These are phyloP conservation scores for Gnatocerus cornutus DNA, from an alignment of 2,888 invertebrate genomes.

Conservation along the genomic window DNA sequence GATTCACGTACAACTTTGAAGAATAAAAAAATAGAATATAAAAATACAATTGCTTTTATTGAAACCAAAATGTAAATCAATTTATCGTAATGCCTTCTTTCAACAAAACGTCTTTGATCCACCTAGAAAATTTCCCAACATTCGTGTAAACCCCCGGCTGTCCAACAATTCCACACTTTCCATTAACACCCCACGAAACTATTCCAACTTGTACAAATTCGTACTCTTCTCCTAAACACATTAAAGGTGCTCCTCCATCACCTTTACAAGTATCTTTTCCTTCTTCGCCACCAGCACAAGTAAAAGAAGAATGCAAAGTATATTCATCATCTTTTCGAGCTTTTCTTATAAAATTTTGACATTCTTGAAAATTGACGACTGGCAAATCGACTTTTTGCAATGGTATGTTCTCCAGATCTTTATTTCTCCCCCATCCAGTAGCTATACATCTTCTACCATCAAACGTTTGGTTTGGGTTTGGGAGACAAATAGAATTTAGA, in stretches of 20 bases:
- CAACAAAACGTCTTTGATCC: slow-evolving; percentile 76
- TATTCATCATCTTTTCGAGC: slow-evolving; percentile 81
- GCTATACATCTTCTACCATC: slow-evolving; percentile 76
- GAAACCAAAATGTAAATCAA: no score
- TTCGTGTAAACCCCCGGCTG: slow-evolving; percentile 86
- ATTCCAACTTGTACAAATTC: slow-evolving; percentile 85
- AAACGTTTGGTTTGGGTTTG: slow-evolving; percentile 70
- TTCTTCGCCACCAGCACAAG: slow-evolving; percentile 85
- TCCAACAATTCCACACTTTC: slow-evolving; percentile 72
- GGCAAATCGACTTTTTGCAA: slow-evolving; percentile 83
- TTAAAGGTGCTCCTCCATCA: slow-evolving; percentile 60
- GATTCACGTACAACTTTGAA: no score
- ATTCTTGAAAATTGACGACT: slow-evolving; percentile 76
- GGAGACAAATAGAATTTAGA: slow-evolving; percentile 73
- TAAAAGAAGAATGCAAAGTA: slow-evolving; percentile 79
- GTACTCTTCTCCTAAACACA: slow-evolving; percentile 68
- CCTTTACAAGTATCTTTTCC: slow-evolving; percentile 81
- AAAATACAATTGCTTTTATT: no score
- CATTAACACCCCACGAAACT: slow-evolving; percentile 93
- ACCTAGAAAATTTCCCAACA: slow-evolving; percentile 78
- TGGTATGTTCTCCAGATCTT: slow-evolving; percentile 66
- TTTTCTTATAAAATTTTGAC: slow-evolving; percentile 75
- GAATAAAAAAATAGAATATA: no score
- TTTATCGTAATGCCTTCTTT: not conserved
- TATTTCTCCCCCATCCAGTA: slow-evolving; percentile 85